Percentiles rank a stretch among this genome's conserved stretches.
Evolutionary conservation across 2,113 vertebrate genomes (phyloP).

Genomic region (Vulpes ferrilata): DNA sequence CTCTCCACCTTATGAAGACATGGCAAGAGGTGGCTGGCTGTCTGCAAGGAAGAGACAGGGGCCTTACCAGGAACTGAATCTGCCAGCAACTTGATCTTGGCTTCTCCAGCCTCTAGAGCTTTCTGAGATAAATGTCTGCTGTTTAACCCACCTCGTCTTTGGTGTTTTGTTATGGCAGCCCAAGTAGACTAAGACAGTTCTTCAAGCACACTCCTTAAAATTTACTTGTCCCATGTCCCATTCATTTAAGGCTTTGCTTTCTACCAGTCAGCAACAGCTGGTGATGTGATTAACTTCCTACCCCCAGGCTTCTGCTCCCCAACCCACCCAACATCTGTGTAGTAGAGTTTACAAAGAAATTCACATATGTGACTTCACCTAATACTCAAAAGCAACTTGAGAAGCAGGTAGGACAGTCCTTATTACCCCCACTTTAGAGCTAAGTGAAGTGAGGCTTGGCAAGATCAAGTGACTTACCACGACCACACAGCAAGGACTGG

Average conservation of each 20-base stretch:
- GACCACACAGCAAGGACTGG: neutral
- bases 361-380: neutral
- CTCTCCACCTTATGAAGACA: neutral
- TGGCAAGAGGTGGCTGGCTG: neutral
- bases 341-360: neutral
- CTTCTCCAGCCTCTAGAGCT: neutral
- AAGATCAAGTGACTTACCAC: neutral
- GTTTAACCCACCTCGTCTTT: neutral
- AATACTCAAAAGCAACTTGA: neutral
- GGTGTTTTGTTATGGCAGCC: neutral
- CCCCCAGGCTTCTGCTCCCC: neutral
- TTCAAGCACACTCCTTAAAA: neutral
- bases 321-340: neutral
- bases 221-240: neutral
- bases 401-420: neutral
- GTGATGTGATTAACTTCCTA: neutral
- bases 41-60: neutral
- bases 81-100: neutral
- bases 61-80: neutral
- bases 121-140: neutral
- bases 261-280: neutral
- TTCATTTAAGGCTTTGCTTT: neutral
- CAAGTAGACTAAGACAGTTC: neutral
- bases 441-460: neutral
- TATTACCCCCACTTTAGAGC: neutral